A percentile compares a stretch with the other conserved stretches of the same genome.
These are phyloP conservation scores for Chaetodon trifasciatus DNA, from an alignment of 2,797 vertebrate genomes.

Conservation along the genomic window DNA sequence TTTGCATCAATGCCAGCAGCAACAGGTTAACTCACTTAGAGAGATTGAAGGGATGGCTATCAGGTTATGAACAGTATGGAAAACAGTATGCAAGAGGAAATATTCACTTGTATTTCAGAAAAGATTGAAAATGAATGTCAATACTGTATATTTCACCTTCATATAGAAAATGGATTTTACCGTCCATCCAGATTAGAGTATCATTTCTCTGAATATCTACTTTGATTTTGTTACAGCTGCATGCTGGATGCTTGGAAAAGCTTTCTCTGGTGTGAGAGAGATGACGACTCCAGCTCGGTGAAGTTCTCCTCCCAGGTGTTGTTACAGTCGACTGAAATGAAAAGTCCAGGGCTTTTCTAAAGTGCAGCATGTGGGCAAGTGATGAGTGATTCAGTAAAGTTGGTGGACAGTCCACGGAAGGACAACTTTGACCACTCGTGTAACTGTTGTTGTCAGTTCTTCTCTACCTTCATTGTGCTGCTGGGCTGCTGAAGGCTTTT, in stretches of 20 bases:
- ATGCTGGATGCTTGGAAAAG: background rate
- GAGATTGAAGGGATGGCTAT: background rate
- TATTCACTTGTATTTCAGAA: background rate
- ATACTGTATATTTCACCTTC: background rate
- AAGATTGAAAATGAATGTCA: background rate
- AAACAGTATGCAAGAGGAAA: background rate
- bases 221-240: background rate
- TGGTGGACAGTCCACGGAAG: conserved; percentile 12
- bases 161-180: background rate
- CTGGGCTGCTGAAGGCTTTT: conserved; percentile 39
- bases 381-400: conserved; percentile 33
- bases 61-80: background rate
- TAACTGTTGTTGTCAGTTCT: conserved; percentile 28
- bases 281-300: background rate
- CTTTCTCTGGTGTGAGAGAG: background rate
- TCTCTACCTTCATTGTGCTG: conserved; percentile 13
- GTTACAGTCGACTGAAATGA: background rate
- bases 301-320: background rate
- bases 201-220: too few species aligned
- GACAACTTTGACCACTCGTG: conserved; percentile 21
- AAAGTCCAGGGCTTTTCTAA: conserved; percentile 4
- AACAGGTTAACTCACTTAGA: background rate
- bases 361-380: conserved; percentile 9
- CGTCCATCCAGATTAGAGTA: background rate
- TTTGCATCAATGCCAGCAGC: too few species aligned